Percentiles rank a stretch among this genome's conserved stretches.
phyloP scores from a whole-genome alignment of 2,888 invertebrate genomes.

The Nasonia oneida region DNA sequence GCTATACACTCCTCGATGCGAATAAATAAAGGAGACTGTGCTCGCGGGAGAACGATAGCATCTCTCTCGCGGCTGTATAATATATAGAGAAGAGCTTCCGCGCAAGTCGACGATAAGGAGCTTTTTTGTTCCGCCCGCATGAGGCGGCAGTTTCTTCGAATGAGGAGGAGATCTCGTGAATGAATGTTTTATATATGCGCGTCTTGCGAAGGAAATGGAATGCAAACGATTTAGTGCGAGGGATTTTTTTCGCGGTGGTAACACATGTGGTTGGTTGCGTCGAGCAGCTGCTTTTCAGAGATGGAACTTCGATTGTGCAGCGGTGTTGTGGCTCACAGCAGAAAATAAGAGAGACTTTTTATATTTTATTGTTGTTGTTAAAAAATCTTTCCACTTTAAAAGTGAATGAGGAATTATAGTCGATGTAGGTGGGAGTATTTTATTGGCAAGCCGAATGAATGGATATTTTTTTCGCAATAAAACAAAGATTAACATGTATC shows the following conservation, averaged over 20 bases:
- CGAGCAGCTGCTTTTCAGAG: neutral
- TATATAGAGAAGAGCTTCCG: constrained; percentile 7
- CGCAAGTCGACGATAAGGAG: neutral
- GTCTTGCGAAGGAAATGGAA: neutral
- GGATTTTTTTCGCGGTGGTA: neutral
- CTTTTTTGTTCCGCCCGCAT: neutral
- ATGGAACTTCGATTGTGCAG: neutral
- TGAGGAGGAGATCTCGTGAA: neutral
- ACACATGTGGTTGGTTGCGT: neutral
- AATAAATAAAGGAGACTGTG: constrained; percentile 23
- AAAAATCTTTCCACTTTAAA: no score
- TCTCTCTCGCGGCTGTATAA: neutral
- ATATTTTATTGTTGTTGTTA: no score
- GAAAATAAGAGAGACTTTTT: no score
- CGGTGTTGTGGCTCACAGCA: neutral
- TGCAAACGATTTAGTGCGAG: neutral
- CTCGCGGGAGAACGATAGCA: neutral
- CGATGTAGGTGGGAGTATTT: no score
- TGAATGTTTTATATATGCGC: constrained; percentile 2
- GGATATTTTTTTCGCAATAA: no score
- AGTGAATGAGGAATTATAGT: no score
- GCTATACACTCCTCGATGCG: neutral
- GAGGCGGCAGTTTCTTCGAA: neutral
- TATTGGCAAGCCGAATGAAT: no score
- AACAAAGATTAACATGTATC: no score